Evolutionary conservation across 53 echinoderm and acorn worm genomes (phyloP), one percentile per base, ranked within the genome.

Genomic region (Holothuria leucospilota): DNA sequence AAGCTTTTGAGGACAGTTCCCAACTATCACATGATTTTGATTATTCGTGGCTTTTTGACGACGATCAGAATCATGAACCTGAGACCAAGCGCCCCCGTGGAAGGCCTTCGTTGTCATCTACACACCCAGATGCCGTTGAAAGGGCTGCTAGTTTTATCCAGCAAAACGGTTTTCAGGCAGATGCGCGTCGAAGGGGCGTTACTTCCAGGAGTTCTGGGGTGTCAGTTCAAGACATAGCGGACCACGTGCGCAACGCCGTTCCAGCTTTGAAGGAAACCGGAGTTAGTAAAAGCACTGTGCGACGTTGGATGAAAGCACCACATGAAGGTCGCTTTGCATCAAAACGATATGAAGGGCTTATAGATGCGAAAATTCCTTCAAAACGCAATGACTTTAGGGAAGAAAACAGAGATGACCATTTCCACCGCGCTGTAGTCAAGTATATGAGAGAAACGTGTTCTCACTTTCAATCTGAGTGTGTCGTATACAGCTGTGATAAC

Each of bases 91-190:
- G 69, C 6, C 69, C 30, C 11, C 69, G 6, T 69, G 69, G 27
- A 29, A 69, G 69, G 69, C 69, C 69, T 69, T 29, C 69, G 26
- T 30, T 69, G 27, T 69, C 69, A 28, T 69, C 69, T 18, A 9
- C 42, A 6, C 5, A 42, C 42, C 5, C 5, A 5, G 5, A 5
- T 9, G 5, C 9, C 5, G 34, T 69, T 29, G 34, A 29, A 69
- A 3, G 8, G 2, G 69, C 69, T 69, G 9, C 27, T 69, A 28
- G 30, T 69, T 69, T 69, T 69, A 69, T 69, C 69, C 9, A 69
- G 69, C 26, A 69, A 69, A 69, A 69, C 29, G 69, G 30, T 15
- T 69, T 69, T 29, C 69, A 69, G 15, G 69, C 69, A 27, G 69
- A 69, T 29, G 69, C 34, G 9, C 34, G 69, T 15, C 9, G 6